Conservation (phyloP, 2,888 invertebrate species). For the Plebejus melissa region DNA sequence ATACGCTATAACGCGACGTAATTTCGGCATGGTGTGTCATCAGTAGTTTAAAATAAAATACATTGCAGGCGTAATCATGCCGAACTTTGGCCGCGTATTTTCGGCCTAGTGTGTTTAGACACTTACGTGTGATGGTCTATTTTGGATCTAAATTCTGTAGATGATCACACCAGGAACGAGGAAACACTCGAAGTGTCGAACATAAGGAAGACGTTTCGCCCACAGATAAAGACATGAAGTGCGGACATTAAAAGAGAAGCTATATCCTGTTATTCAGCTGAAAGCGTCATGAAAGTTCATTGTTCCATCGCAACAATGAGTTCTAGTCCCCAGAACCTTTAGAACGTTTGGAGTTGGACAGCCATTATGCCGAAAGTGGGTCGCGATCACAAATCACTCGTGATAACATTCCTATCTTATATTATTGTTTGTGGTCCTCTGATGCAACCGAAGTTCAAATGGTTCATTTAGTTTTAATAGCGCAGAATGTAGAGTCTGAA, state of each 20-base stretch:
- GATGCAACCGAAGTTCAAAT: slow-evolving; percentile 4
- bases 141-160: not conserved
- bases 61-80: too few species aligned
- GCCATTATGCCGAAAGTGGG: slow-evolving; percentile 16
- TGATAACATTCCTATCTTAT: slow-evolving; percentile 10
- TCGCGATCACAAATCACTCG: slow-evolving; percentile 22
- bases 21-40: too few species aligned
- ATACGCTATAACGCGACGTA: too few species aligned
- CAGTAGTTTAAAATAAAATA: too few species aligned
- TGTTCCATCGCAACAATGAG: not conserved
- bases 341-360: slow-evolving; percentile 9
- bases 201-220: not conserved
- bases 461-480: not conserved
- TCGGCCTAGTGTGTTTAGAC: too few species aligned
- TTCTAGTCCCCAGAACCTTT: not conserved
- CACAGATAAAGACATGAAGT: not conserved
- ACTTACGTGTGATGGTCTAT: not conserved
- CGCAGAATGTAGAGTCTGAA: not conserved
- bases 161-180: not conserved
- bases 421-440: slow-evolving; percentile 16
- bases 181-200: not conserved
- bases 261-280: slow-evolving; percentile 1
- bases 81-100: too few species aligned
- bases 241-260: not conserved
- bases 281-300: slow-evolving; percentile 2